phyloP scores from a whole-genome alignment of 2,888 invertebrate species.

The Plagodis pulveraria region DNA sequence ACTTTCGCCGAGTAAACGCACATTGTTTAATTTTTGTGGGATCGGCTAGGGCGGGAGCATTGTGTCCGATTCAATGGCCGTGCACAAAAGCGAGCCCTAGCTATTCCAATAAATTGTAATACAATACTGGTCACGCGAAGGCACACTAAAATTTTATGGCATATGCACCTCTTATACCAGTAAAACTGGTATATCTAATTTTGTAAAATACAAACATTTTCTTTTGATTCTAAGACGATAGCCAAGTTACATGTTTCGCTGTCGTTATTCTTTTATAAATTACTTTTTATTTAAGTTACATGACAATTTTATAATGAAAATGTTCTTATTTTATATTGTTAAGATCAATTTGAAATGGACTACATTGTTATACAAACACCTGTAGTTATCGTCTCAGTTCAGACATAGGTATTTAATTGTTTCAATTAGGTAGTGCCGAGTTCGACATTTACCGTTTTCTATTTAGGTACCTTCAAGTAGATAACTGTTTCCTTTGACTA shows the following conservation, averaged over 20 bases:
- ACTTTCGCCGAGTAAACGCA: constrained; percentile 50
- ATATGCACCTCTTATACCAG: constrained; percentile 17
- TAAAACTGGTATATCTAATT: constrained; percentile 4
- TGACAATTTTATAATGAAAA: no score
- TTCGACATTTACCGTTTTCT: constrained; percentile 27
- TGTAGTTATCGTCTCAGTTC: constrained; percentile 15
- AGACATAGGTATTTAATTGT: constrained; percentile 30
- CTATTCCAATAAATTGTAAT: constrained; percentile 59
- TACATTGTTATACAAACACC: neutral
- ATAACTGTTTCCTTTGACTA: constrained; percentile 41
- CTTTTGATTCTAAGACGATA: no score
- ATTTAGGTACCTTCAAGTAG: constrained; percentile 27
- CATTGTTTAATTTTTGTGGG: constrained; percentile 66
- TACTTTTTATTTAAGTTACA: no score
- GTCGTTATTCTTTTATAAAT: no score
- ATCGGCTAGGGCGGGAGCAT: constrained; percentile 60
- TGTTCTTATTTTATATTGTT: no score
- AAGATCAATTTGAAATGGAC: no score
- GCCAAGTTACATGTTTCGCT: no score
- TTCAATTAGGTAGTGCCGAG: constrained; percentile 22
- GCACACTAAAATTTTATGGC: constrained; percentile 49
- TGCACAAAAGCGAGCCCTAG: constrained; percentile 62
- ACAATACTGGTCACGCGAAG: constrained; percentile 63
- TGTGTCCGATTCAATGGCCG: constrained; percentile 58
- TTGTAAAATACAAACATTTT: no score